phyloP scores from a whole-genome alignment of 2,113 vertebrate genomes.

The Octodon degus region DNA sequence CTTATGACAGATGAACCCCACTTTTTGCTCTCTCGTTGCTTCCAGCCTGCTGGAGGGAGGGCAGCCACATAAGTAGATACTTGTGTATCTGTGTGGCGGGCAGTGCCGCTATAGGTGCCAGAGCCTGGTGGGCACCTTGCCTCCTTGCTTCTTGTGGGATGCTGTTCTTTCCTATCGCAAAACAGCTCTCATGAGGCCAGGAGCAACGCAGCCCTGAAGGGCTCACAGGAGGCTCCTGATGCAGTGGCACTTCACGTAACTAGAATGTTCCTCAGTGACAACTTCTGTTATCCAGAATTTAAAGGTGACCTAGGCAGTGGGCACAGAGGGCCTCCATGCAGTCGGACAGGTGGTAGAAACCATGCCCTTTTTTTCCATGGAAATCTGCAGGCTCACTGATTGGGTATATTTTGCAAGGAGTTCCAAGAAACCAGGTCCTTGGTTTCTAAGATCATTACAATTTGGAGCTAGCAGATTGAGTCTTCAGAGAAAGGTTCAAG shows the following conservation, averaged over 20 bases:
- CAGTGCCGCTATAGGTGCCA: fast-evolving
- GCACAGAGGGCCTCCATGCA: background rate
- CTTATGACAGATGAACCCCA: fast-evolving
- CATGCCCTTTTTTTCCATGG: background rate
- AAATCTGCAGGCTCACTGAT: background rate
- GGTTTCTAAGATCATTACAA: background rate
- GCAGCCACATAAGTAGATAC: background rate
- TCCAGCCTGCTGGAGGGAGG: background rate
- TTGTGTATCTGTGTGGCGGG: no score
- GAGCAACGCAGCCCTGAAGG: fast-evolving
- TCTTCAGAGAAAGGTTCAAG: no score
- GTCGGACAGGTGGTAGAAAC: background rate
- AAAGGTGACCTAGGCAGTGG: background rate
- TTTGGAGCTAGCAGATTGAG: background rate
- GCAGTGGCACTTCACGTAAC: background rate
- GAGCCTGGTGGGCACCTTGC: background rate
- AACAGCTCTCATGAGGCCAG: background rate
- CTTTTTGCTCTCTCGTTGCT: background rate
- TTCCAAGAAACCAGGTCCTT: background rate
- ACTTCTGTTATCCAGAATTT: background rate
- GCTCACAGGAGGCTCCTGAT: background rate
- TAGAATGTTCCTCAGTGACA: no score
- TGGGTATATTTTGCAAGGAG: background rate
- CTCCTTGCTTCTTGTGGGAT: background rate
- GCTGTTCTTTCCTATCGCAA: background rate